phyloP scores from a whole-genome alignment of 2,113 vertebrate species.

The Tragelaphus strepsiceros region DNA sequence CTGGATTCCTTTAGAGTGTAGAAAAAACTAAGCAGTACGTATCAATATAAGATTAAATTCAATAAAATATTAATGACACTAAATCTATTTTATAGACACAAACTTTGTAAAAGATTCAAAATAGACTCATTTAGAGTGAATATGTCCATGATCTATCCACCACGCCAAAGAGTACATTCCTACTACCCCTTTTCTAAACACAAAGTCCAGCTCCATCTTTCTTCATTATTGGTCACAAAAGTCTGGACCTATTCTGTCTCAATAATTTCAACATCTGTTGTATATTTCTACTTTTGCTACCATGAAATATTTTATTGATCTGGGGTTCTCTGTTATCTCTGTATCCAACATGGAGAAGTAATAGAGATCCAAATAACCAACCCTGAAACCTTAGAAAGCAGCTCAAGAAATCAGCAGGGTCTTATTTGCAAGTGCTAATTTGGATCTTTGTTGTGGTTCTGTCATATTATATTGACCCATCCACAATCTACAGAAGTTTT shows the following conservation, averaged over 20 bases:
- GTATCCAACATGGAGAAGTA: not conserved
- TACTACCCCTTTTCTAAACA: not conserved
- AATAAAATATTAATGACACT: not conserved
- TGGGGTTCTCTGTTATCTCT: not conserved
- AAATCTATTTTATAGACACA: not conserved
- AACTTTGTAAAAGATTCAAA: not conserved
- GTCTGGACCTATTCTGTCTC: constrained; percentile 27
- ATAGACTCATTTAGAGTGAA: not conserved
- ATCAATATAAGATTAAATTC: not conserved
- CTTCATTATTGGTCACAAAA: not conserved
- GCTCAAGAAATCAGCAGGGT: not conserved
- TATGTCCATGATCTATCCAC: constrained; percentile 22
- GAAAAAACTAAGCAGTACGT: not conserved
- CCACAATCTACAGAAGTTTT: not conserved
- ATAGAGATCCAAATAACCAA: not conserved
- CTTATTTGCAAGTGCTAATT: constrained; percentile 15
- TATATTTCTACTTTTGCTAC: constrained; percentile 33
- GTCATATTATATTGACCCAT: constrained; percentile 6
- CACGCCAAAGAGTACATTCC: not conserved
- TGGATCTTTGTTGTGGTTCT: constrained; percentile 1
- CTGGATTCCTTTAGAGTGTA: not conserved
- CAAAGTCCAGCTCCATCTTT: not conserved
- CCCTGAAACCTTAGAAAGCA: not conserved
- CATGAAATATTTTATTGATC: constrained; percentile 38
- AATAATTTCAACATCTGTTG: not conserved